Conservation (phyloP, 2,797 vertebrate genomes). For the Falco columbarius region DNA sequence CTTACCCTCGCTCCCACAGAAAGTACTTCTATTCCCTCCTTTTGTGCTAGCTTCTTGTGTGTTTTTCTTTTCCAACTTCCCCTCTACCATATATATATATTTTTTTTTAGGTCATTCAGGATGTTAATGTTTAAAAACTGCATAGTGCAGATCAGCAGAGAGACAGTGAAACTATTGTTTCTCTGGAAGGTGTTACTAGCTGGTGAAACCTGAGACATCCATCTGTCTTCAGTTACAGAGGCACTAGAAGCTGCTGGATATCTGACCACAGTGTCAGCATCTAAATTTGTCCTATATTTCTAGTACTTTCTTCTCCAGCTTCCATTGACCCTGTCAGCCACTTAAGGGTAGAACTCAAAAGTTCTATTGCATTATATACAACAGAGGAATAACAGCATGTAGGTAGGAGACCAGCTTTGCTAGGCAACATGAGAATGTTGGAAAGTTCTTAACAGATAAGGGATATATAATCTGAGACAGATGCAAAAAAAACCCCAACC, state of each 20-base stretch:
- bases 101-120: background rate
- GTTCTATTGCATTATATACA: background rate
- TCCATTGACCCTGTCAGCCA: background rate
- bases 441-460: conserved; percentile 13
- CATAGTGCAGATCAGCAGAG: background rate
- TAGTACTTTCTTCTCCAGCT: background rate
- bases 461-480: background rate
- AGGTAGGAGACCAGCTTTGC: background rate
- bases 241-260: background rate
- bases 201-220: background rate
- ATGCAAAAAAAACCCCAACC: background rate
- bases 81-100: background rate
- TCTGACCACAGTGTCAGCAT: background rate
- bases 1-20: background rate
- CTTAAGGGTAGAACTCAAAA: background rate
- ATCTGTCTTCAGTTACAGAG: background rate
- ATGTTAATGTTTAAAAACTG: background rate
- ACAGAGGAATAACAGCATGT: background rate
- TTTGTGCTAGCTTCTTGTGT: background rate
- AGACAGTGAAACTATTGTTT: background rate
- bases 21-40: background rate
- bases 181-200: background rate
- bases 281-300: background rate
- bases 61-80: background rate
- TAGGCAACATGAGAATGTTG: background rate